phyloP scores from a whole-genome alignment of 2,797 vertebrate species.

The Gadopsis bispinosus region DNA sequence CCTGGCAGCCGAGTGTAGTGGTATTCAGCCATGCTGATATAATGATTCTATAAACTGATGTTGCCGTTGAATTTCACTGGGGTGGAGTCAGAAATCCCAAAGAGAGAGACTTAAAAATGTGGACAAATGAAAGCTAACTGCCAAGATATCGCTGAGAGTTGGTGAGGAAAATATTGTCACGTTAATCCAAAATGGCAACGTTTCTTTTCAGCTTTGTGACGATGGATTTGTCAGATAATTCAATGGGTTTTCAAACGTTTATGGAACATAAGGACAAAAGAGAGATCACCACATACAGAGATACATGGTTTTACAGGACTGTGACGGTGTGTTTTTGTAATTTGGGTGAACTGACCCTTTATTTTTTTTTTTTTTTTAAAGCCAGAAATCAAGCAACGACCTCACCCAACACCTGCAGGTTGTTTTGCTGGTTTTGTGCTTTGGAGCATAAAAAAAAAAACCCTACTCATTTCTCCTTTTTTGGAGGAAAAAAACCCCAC shows the following conservation, averaged over 20 bases:
- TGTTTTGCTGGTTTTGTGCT: constrained; percentile 4
- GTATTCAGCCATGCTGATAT: too few relatives aligned
- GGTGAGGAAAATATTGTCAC: not conserved
- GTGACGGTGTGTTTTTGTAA: not conserved
- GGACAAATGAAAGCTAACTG: not conserved
- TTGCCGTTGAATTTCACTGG: not conserved
- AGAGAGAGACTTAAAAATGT: not conserved
- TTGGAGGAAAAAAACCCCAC: not conserved
- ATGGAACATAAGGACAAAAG: not conserved
- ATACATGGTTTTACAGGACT: too few relatives aligned
- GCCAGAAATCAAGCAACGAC: not conserved
- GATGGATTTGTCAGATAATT: not conserved
- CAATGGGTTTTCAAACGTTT: not conserved
- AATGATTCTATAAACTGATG: not conserved
- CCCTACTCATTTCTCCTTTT: constrained; percentile 28
- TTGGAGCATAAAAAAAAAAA: constrained; percentile 10
- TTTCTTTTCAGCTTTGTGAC: not conserved
- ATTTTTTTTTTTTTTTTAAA: not conserved
- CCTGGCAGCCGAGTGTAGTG: too few relatives aligned
- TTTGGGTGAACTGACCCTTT: not conserved
- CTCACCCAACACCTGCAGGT: constrained; percentile 12
- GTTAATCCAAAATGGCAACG: not conserved
- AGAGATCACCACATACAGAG: too few relatives aligned
- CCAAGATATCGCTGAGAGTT: not conserved
- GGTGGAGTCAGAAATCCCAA: not conserved